phyloP scores from a whole-genome alignment of 92 coral and sea anemone species.

The Meandrina meandrites region DNA sequence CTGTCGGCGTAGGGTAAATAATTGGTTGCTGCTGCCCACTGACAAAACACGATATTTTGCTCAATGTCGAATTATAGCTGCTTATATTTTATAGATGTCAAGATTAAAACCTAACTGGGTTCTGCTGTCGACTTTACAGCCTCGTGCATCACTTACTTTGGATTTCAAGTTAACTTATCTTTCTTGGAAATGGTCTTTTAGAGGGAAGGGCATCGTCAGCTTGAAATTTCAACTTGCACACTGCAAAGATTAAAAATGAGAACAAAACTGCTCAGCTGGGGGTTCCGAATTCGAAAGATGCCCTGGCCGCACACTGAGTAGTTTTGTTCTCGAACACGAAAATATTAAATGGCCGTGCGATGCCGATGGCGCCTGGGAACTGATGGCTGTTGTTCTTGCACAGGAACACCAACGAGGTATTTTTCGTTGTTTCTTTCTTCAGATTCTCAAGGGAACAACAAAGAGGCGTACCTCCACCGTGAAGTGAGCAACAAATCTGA shows the following conservation, averaged over 20 bases:
- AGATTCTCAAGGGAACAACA: constrained; percentile 38
- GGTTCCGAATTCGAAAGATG: background rate
- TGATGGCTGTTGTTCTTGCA: background rate
- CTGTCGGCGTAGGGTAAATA: background rate
- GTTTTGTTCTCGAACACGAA: background rate
- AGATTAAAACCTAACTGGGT: background rate
- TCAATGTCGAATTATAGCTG: background rate
- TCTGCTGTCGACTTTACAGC: background rate
- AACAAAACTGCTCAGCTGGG: background rate
- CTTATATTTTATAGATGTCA: too few relatives aligned
- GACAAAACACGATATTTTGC: background rate
- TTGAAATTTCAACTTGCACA: too few relatives aligned
- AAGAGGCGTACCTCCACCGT: constrained; percentile 29
- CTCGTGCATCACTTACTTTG: background rate
- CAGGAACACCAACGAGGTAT: background rate
- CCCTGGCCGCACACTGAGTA: background rate
- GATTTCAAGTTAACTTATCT: too few relatives aligned
- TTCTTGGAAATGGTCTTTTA: too few relatives aligned
- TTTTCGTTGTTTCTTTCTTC: background rate
- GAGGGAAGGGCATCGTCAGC: too few relatives aligned
- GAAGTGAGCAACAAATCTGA: constrained; percentile 6
- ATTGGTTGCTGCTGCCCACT: background rate
- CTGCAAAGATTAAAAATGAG: background rate
- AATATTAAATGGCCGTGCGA: background rate
- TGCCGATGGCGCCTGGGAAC: background rate